A percentile compares a stretch with the other conserved stretches of the same genome.
phyloP scores from a whole-genome alignment of 2,113 vertebrate genomes.

The Uropsilus gracilis region DNA sequence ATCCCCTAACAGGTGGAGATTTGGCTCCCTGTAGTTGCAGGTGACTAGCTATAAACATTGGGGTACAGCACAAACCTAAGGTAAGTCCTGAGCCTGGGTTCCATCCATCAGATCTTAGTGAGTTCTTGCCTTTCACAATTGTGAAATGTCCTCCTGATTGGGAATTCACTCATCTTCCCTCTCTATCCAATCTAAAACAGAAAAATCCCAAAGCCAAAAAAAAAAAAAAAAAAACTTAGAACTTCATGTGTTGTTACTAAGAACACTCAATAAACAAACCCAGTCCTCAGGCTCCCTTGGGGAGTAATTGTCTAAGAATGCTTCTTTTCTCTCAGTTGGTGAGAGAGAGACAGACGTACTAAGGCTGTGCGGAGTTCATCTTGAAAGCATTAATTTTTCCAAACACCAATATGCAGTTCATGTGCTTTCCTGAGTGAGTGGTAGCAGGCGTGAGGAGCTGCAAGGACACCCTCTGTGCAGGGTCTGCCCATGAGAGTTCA shows the following conservation, averaged over 20 bases:
- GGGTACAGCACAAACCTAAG: neutral
- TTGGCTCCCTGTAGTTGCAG: constrained; percentile 12
- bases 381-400: constrained; percentile 86
- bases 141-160: constrained; percentile 49
- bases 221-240: constrained; percentile 61
- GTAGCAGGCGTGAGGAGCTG: constrained; percentile 69
- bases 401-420: constrained; percentile 69
- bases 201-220: constrained; percentile 53
- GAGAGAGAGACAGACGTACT: constrained; percentile 68
- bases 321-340: constrained; percentile 79
- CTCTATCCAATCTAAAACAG: constrained; percentile 58
- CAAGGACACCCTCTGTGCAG: constrained; percentile 31
- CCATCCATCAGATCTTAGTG: constrained; percentile 40
- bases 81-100: neutral
- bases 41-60: constrained; percentile 15
- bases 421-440: constrained; percentile 65
- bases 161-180: constrained; percentile 64
- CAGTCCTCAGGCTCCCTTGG: constrained; percentile 65
- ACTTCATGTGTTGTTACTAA: constrained; percentile 79
- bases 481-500: neutral
- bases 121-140: constrained; percentile 21
- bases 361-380: constrained; percentile 80
- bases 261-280: constrained; percentile 83
- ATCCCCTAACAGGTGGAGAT: neutral
- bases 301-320: constrained; percentile 81